A percentile compares a stretch with the other conserved stretches of the same genome.
Evolutionary conservation across 2,888 invertebrate genomes (phyloP).

Genomic region (Automeris io): DNA sequence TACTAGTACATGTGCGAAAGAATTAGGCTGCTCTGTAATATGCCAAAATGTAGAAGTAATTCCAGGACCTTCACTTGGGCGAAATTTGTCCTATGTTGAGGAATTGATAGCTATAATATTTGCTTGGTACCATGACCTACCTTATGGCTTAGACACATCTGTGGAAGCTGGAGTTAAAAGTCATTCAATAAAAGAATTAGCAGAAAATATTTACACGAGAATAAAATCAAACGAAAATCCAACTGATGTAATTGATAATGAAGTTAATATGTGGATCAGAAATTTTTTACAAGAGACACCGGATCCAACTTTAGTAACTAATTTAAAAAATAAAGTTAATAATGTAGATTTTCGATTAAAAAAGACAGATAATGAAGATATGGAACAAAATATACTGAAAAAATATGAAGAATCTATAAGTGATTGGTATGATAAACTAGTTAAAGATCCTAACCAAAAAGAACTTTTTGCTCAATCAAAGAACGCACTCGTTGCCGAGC

Average conservation of each 20-base stretch:
- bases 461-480: background rate
- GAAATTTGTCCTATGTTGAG: conserved; percentile 7
- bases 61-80: background rate
- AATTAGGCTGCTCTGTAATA: background rate
- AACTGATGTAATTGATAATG: conserved; percentile 9
- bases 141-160: conserved; percentile 4
- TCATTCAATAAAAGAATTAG: conserved; percentile 11
- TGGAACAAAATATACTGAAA: background rate
- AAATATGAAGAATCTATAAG: conserved; percentile 15
- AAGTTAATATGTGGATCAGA: conserved; percentile 8
- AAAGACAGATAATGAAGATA: background rate
- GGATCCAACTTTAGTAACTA: background rate
- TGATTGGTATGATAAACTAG: conserved; percentile 11
- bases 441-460: background rate
- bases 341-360: background rate
- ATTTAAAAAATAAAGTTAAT: background rate
- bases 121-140: conserved; percentile 11
- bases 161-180: conserved; percentile 4
- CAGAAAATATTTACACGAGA: conserved; percentile 6
- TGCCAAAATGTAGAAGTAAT: background rate
- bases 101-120: conserved; percentile 9
- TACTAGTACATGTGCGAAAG: background rate
- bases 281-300: background rate
- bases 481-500: background rate
- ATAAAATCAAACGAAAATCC: conserved; percentile 5